Conservation (phyloP, 2,113 vertebrate genomes). For the Lycaon pictus region DNA sequence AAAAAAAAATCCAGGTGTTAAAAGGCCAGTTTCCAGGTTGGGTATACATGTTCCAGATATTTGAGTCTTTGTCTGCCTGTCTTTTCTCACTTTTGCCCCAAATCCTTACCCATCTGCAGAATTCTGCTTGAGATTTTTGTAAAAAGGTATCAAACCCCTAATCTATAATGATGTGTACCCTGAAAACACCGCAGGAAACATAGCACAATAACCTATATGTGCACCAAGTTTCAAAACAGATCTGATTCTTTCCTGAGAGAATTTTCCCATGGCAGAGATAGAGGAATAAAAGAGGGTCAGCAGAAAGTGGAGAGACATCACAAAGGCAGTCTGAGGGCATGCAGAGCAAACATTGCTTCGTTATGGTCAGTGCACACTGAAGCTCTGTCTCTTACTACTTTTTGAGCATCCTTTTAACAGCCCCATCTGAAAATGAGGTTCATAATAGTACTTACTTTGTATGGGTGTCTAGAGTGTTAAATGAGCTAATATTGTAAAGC, state of each 20-base stretch:
- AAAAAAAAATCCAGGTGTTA: background rate
- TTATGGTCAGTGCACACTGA: background rate
- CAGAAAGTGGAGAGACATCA: background rate
- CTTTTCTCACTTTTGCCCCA: background rate
- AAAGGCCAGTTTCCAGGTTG: background rate
- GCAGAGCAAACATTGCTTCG: background rate
- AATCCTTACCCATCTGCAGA: background rate
- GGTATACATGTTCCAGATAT: background rate
- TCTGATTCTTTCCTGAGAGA: background rate
- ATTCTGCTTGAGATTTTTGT: background rate
- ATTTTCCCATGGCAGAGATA: background rate
- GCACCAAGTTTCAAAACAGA: background rate
- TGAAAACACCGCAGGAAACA: background rate
- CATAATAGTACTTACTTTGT: background rate
- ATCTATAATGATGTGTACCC: background rate
- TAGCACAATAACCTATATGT: background rate
- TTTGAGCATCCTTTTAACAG: background rate
- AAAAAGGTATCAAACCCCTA: background rate
- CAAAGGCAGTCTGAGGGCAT: background rate
- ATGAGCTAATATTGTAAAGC: background rate
- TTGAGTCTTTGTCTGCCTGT: background rate
- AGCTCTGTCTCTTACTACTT: background rate
- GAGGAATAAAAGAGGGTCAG: background rate
- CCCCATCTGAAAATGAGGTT: background rate
- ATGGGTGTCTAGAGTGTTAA: background rate